Base-by-base conservation (phyloP, 2,888 invertebrate species). In the Mythimna albipuncta region DNA sequence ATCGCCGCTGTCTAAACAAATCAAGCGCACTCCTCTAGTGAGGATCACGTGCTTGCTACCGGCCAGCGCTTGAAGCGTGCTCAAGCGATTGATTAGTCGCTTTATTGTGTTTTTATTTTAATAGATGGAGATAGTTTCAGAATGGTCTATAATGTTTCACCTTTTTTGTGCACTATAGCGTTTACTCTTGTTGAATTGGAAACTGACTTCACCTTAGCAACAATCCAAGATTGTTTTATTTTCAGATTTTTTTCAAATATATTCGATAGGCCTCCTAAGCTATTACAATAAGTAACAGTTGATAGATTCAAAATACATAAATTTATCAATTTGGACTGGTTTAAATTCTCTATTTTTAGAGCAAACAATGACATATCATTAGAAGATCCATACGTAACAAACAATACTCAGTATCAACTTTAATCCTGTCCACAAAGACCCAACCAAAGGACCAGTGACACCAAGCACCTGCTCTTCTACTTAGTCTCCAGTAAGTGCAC, bases 1-100 rank as follows among this genome's bases (percentile, higher is more conserved):
- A 92, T 92, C 89, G 91, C 94, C 94, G 94, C 94, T 91, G 93
- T 91, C 89, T 90, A 95, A 95, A 95, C 95, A 96, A 94, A 91
- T 91, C 93, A 89, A 87, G 88, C 90, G 90, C 90, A 88, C 88
- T 89, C 69, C 83, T 75, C 83, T 75, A 75, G 84, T 72, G 66
- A 72, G 64, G 75, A 81, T 85, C 79, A 87, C 82, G 85, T 80
- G 83, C 58, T 64, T 57, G 72, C 75, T 75, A 79, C 75, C 69
- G 75, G 69, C 62, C 75, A 84, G 82, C 84, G 87, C 85, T 87
- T 87, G 76, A 80, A 89, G 88, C 89, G 88, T 78, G 64, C 63
- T 81, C 50, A 71, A 83, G 79, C 83, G 79, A 69, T 77, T 66
- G 47, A 76, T 80, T 55, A 47, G 50, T 0, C 47, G 68, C 73